Percentiles rank a stretch among this genome's conserved stretches.
phyloP scores from a whole-genome alignment of 2,888 invertebrate species.

The Perizoma flavofasciatum region DNA sequence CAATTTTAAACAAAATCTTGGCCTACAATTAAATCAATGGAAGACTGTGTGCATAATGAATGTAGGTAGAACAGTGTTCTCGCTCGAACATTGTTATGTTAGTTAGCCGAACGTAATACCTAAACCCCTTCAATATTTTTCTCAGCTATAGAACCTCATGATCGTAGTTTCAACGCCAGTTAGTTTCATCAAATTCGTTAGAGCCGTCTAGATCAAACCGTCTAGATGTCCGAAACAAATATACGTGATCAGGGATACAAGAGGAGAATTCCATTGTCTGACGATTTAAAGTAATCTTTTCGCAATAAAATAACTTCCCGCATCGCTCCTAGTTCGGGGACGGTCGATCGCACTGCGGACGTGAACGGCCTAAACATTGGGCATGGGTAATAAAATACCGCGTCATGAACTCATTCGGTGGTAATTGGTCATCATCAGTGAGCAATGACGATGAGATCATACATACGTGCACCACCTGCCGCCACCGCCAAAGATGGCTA shows the following conservation, averaged over 20 bases:
- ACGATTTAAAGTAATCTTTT: constrained; percentile 2
- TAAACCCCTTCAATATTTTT: no score
- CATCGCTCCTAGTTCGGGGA: constrained; percentile 26
- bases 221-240: no score
- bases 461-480: constrained; percentile 52
- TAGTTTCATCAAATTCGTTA: no score
- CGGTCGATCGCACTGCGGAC: constrained; percentile 24
- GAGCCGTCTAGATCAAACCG: no score
- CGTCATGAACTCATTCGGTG: constrained; percentile 64
- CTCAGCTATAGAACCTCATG: no score
- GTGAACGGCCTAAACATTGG: constrained; percentile 40
- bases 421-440: constrained; percentile 73
- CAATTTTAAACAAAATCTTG: no score
- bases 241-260: background rate
- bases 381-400: constrained; percentile 44
- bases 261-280: background rate
- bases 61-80: no score
- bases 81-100: no score
- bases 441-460: constrained; percentile 78
- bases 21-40: no score
- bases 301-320: constrained; percentile 15
- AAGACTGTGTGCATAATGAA: no score
- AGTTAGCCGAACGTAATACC: no score
- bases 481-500: constrained; percentile 44
- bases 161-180: no score